Conservation (phyloP, 2,888 invertebrate genomes). For the Bombyx huttoni region DNA sequence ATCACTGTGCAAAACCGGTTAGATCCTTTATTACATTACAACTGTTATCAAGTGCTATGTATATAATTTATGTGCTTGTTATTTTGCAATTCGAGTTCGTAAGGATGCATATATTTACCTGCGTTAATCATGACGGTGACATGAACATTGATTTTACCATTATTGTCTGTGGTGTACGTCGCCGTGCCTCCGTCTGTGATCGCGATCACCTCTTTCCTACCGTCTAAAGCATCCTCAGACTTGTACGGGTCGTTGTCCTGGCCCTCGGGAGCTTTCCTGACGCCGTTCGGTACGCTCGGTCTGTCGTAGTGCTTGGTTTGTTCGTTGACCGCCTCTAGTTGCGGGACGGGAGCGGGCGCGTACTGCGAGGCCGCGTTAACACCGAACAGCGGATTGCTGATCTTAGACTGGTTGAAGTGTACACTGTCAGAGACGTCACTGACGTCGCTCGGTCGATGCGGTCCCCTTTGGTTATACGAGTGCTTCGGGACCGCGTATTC, state of each 20-base stretch:
- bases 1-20: constrained; percentile 62
- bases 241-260: constrained; percentile 82
- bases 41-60: constrained; percentile 4
- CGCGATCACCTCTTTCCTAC: constrained; percentile 67
- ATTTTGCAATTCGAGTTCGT: constrained; percentile 37
- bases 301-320: constrained; percentile 42
- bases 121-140: constrained; percentile 89
- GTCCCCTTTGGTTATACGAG: constrained; percentile 35
- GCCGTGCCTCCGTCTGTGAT: constrained; percentile 63
- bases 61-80: constrained; percentile 31
- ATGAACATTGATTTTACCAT: constrained; percentile 91
- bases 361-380: constrained; percentile 65
- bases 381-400: constrained; percentile 59
- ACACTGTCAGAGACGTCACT: constrained; percentile 32
- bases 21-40: too few species aligned
- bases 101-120: constrained; percentile 73
- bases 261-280: constrained; percentile 83
- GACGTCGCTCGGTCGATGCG: constrained; percentile 32
- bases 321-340: constrained; percentile 26
- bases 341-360: constrained; percentile 35
- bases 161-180: constrained; percentile 80
- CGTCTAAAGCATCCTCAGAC: constrained; percentile 74
- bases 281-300: constrained; percentile 54
- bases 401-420: constrained; percentile 38
- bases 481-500: constrained; percentile 57